Evolutionary conservation across 2,888 invertebrate species (phyloP), one percentile per base, ranked within the genome.

Genomic region (Patella pellucida): DNA sequence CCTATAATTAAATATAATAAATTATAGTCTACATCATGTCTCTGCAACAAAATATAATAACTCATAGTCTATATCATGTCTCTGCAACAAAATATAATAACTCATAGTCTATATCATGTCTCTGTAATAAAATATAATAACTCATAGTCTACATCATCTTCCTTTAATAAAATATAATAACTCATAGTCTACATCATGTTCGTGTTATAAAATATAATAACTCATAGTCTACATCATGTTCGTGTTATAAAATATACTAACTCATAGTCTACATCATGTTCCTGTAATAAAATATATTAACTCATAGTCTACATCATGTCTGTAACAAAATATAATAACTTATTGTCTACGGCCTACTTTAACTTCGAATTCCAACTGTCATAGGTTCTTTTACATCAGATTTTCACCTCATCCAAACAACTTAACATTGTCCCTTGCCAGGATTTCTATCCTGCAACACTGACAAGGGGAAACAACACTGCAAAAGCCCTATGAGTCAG

Each of bases 71-170:
- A 31, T 4, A 31, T 31, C 31, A 3, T 31, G 31, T 31, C 4
- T 0, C 31, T 31, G 31, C 4, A 31, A 2, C 4, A 31, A 31
- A 31, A 31, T 31, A 31, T 31, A 31, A 4, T 31, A 31, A 31
- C 31, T 4, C 31, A 31, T 4, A 2, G 31, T 31, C 31, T 31
- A 41, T 5, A 7, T 92, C 93, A 86, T 92, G 89, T 76, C 92
- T 92, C 91, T 91, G 77, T 50, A 81, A 78, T 69, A 69, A 72
- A 75, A 68, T 73, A 19, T 54, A 16, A 72, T 16, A 56, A 52
- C n/a, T 41, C 31, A 50, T 31, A 41, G 41, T 9, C 41, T 41
- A 31, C 31, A 31, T n/a, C 23, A 52, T 16, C 4, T 62, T n/a
- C 3, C 62, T n/a, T 2, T 62, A 62, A 2, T 62, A 19, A 19